These are phyloP conservation scores for Misgurnus anguillicaudatus DNA, from an alignment of 2,113 vertebrate genomes.

Conservation along the genomic window DNA sequence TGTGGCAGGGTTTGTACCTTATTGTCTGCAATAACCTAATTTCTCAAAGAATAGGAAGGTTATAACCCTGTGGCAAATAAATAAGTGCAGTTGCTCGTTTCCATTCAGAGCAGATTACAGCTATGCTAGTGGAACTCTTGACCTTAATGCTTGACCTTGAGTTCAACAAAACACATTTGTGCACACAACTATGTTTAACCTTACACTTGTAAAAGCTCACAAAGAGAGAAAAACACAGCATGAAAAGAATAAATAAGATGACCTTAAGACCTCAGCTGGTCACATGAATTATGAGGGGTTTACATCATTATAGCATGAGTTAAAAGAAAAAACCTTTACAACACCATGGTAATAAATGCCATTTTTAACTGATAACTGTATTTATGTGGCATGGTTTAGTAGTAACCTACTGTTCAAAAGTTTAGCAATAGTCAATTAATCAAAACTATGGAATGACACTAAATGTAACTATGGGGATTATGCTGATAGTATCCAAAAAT, in stretches of 20 bases:
- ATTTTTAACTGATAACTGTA: no score
- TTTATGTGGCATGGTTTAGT: no score
- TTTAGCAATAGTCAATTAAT: no score
- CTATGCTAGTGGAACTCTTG: slow-evolving; percentile 12
- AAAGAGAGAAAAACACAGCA: neutral
- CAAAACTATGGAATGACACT: no score
- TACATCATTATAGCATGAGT: neutral
- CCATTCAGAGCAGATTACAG: slow-evolving; percentile 24
- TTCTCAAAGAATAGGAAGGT: slow-evolving; percentile 21
- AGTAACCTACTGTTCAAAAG: no score
- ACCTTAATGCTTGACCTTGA: slow-evolving; percentile 39
- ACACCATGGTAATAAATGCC: no score
- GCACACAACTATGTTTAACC: neutral
- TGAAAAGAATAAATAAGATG: neutral
- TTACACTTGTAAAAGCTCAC: neutral
- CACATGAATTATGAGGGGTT: slow-evolving; percentile 1
- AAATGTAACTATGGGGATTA: no score
- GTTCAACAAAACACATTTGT: slow-evolving; percentile 37
- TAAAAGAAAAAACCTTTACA: no score
- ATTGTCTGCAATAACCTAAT: slow-evolving; percentile 15
- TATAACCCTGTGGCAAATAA: slow-evolving; percentile 8
- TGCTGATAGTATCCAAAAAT: no score
- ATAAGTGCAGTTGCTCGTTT: slow-evolving; percentile 6
- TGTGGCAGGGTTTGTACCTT: neutral
- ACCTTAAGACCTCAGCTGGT: neutral